These are phyloP conservation scores for Endotricha flammealis DNA, from an alignment of 2,888 invertebrate species.

Conservation along the genomic window DNA sequence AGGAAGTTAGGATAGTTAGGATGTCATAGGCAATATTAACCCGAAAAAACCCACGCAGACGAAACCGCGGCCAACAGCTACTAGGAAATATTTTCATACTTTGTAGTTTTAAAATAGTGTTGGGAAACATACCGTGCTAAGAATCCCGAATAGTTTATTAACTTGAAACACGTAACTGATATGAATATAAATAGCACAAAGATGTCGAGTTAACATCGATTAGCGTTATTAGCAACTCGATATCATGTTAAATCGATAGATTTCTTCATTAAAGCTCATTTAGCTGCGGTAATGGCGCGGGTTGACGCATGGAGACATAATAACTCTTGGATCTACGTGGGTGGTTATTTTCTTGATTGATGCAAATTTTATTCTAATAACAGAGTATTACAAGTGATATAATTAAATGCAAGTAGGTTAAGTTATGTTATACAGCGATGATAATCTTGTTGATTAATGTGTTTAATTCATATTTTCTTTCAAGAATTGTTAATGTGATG, in stretches of 20 bases:
- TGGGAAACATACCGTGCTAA: slow-evolving; percentile 9
- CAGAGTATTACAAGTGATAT: no score
- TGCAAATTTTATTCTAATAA: slow-evolving; percentile 5
- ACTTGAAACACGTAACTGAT: slow-evolving; percentile 14
- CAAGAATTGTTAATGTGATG: no score
- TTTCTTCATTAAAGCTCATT: slow-evolving; percentile 21
- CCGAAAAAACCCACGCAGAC: no score
- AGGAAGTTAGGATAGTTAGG: no score
- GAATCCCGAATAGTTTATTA: slow-evolving; percentile 14
- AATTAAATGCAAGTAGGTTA: no score
- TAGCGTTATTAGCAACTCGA: slow-evolving; percentile 29
- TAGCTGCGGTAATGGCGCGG: neutral
- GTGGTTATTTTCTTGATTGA: slow-evolving; percentile 6
- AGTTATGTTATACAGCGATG: no score
- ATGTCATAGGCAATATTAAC: no score
- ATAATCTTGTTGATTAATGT: no score
- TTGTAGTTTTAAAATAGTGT: no score
- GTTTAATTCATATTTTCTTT: no score
- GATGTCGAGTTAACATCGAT: slow-evolving; percentile 28
- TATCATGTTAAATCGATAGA: slow-evolving; percentile 24
- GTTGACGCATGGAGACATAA: neutral
- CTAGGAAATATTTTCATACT: no score
- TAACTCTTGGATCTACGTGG: slow-evolving; percentile 1
- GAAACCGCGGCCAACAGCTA: no score
- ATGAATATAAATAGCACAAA: slow-evolving; percentile 19